A percentile compares a stretch with the other conserved stretches of the same genome.
These are phyloP conservation scores for Adelosebastes latens DNA, from an alignment of 2,797 vertebrate genomes.

Conservation along the genomic window DNA sequence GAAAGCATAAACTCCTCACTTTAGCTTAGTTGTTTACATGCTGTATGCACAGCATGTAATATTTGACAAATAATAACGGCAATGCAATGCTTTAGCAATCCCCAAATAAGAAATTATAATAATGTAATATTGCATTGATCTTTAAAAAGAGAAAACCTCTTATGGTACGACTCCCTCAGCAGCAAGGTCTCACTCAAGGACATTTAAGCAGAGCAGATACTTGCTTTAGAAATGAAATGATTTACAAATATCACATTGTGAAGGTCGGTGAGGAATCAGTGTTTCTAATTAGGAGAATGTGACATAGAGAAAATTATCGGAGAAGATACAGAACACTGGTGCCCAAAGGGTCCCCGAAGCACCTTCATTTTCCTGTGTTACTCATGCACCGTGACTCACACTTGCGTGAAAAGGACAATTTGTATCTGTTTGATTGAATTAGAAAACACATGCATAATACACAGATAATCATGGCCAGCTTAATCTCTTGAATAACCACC, in stretches of 20 bases:
- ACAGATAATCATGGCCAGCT: constrained; percentile 3
- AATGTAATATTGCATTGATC: not conserved
- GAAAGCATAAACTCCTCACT: not conserved
- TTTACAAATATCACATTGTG: not conserved
- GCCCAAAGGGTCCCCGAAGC: constrained; percentile 1
- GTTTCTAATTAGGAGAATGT: constrained; percentile 6
- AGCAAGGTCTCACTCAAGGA: constrained; percentile 5
- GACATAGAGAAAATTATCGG: not conserved
- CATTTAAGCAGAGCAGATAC: not conserved
- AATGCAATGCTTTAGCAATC: not conserved
- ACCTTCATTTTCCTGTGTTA: not conserved
- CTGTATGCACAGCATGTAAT: not conserved
- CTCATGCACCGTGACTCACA: constrained; percentile 48
- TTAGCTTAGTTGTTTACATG: not conserved
- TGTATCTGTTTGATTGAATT: constrained; percentile 49
- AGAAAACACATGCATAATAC: constrained; percentile 33
- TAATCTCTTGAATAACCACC: constrained; percentile 21
- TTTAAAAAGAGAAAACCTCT: not conserved
- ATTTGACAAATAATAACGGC: not conserved
- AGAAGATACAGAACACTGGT: not conserved
- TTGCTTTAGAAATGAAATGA: not conserved
- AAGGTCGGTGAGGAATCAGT: not conserved
- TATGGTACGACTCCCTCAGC: not conserved
- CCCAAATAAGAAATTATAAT: not conserved
- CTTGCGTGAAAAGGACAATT: constrained; percentile 40